These are phyloP conservation scores for Saccopteryx bilineata DNA, from an alignment of 2,113 vertebrate species.

Conservation along the genomic window DNA sequence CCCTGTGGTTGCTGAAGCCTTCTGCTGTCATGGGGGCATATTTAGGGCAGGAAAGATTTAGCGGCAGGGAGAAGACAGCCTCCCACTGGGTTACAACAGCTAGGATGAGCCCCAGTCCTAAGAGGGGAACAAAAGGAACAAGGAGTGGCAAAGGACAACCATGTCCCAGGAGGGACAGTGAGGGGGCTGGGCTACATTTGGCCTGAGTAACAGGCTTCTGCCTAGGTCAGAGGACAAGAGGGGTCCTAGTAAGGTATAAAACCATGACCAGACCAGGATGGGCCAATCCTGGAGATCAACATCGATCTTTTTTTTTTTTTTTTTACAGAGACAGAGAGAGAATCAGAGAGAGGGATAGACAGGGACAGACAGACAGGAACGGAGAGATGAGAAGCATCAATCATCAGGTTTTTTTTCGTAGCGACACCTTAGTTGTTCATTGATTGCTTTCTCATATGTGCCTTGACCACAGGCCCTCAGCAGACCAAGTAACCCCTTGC, in stretches of 20 bases:
- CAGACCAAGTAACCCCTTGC: no score
- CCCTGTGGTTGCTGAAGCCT: background rate
- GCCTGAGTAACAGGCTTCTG: background rate
- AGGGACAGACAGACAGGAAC: no score
- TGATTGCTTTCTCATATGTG: no score
- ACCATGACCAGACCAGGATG: background rate
- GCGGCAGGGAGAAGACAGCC: background rate
- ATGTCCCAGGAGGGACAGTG: background rate
- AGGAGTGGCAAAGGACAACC: background rate
- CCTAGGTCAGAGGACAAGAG: background rate
- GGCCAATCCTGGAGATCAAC: background rate
- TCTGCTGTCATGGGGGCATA: background rate
- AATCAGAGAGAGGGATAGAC: no score
- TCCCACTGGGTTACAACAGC: background rate
- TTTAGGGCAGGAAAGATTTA: background rate
- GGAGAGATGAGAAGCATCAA: no score
- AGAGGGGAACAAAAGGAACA: background rate
- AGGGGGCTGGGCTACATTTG: background rate
- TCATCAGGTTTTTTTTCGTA: no score
- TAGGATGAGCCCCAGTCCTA: slow-evolving; percentile 26
- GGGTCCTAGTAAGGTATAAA: background rate
- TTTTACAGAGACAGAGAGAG: no score
- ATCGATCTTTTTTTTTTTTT: background rate
- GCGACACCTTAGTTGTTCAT: no score
- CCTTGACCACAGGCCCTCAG: no score